phyloP scores from a whole-genome alignment of 2,888 invertebrate species.

The Leptura quadrifasciata region DNA sequence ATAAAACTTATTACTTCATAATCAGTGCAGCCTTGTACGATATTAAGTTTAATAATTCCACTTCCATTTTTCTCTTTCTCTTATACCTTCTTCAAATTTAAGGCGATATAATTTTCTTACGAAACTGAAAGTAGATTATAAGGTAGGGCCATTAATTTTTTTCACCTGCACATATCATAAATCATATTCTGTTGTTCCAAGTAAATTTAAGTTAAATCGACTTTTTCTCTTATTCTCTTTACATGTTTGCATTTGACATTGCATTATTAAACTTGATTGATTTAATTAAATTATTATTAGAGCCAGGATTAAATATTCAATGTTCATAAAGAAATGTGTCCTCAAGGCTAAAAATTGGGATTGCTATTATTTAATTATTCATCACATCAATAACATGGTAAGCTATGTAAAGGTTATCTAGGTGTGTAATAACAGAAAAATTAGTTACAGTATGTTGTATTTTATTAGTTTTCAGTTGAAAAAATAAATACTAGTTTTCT shows the following conservation, averaged over 20 bases:
- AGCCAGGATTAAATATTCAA: too few relatives aligned
- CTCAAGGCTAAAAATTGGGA: too few relatives aligned
- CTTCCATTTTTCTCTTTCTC: not conserved
- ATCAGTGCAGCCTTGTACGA: not conserved
- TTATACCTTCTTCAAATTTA: not conserved
- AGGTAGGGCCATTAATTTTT: not conserved
- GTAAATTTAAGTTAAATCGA: constrained; percentile 5
- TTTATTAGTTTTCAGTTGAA: too few relatives aligned
- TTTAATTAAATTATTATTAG: too few relatives aligned
- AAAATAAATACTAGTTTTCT: too few relatives aligned
- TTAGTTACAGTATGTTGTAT: too few relatives aligned
- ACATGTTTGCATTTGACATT: not conserved
- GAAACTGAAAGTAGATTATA: not conserved
- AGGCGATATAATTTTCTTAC: not conserved
- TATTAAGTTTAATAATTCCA: not conserved
- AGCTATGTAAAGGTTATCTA: too few relatives aligned
- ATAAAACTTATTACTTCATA: not conserved
- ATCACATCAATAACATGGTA: too few relatives aligned
- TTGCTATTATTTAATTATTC: too few relatives aligned
- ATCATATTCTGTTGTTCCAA: not conserved
- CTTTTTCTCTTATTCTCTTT: not conserved
- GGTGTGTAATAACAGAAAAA: too few relatives aligned
- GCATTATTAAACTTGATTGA: not conserved
- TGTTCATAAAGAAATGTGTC: too few relatives aligned
- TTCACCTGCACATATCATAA: not conserved